Percentiles rank a stretch among this genome's conserved stretches.
phyloP scores from a whole-genome alignment of 2,113 vertebrate species.

The Egretta garzetta region DNA sequence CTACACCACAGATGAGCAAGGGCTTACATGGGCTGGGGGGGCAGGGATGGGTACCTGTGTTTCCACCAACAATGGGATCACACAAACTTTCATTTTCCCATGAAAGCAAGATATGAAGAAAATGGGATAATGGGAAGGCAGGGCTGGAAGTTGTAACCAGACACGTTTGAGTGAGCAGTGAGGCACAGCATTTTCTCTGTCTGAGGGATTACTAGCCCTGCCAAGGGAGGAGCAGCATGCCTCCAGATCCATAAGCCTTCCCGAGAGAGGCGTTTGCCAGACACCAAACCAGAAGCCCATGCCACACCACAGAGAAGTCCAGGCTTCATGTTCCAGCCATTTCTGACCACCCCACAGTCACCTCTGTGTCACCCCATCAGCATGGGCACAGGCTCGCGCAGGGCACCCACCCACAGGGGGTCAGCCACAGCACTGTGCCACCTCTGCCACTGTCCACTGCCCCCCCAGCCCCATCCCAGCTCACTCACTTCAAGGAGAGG shows the following conservation, averaged over 20 bases:
- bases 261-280: not conserved
- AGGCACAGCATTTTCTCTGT: not conserved
- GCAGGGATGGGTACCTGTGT: not conserved
- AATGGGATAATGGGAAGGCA: not conserved
- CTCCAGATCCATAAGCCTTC: not conserved
- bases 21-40: not conserved
- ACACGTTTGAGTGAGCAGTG: not conserved
- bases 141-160: not conserved
- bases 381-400: fast-evolving
- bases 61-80: fast-evolving
- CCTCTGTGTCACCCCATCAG: not conserved
- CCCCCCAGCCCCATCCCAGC: fast-evolving
- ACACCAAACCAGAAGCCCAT: not conserved
- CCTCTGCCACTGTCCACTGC: not conserved
- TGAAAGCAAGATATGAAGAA: not conserved
- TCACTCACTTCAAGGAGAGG: constrained; percentile 96
- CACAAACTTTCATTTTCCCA: not conserved
- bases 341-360: fast-evolving
- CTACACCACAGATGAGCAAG: not conserved
- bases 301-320: not conserved
- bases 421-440: fast-evolving
- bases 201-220: not conserved
- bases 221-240: not conserved
- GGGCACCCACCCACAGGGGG: no score
- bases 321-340: not conserved